Evolutionary conservation across 2,888 invertebrate species (phyloP).

Genomic region (Microctonus aethiopoides): DNA sequence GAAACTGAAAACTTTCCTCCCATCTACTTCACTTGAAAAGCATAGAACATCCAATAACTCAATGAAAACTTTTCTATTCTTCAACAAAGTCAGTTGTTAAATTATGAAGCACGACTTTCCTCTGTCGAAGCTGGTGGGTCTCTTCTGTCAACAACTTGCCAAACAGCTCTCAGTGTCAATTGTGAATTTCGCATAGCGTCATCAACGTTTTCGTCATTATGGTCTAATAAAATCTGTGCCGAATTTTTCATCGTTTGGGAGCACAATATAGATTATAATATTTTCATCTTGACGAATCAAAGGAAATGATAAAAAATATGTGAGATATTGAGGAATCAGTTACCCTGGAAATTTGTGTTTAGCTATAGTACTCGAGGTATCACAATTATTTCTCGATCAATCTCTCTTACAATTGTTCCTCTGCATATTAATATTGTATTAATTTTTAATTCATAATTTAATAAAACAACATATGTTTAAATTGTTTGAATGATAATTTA

Average conservation of each 20-base stretch:
- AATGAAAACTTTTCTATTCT: neutral
- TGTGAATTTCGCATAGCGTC: constrained; percentile 43
- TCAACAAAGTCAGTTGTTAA: constrained; percentile 17
- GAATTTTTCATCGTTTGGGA: no score
- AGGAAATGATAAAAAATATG: constrained; percentile 14
- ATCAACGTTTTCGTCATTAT: constrained; percentile 44
- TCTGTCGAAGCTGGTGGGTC: constrained; percentile 36
- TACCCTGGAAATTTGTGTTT: constrained; percentile 44
- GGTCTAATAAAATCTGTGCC: constrained; percentile 47
- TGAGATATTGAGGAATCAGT: constrained; percentile 38
- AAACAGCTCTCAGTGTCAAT: constrained; percentile 48
- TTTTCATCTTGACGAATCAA: constrained; percentile 26
- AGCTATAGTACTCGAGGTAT: constrained; percentile 49
- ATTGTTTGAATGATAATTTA: no score
- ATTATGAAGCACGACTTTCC: constrained; percentile 40
- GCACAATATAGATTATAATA: no score
- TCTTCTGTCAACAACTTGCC: constrained; percentile 46
- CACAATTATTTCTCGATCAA: no score
- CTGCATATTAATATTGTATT: no score
- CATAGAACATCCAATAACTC: neutral
- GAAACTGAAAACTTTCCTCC: constrained; percentile 2
- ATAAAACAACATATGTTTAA: no score
- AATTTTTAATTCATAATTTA: no score
- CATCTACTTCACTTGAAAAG: neutral
- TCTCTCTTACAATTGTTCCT: no score